phyloP scores from a whole-genome alignment of 2,113 vertebrate species.

The Aramus guarauna region DNA sequence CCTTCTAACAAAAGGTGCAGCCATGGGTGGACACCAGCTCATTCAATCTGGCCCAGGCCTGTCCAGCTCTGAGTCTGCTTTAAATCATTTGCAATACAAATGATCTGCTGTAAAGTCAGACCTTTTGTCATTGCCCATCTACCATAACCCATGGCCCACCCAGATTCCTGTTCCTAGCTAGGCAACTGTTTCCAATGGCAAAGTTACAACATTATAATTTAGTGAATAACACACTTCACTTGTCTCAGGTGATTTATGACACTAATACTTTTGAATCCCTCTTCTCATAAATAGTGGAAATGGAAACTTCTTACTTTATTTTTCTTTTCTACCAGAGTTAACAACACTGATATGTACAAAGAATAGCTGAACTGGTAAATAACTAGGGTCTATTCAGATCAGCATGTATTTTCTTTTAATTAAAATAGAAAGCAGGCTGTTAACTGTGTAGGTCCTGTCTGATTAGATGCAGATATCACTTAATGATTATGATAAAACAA shows the following conservation, averaged over 20 bases:
- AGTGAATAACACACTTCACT: neutral
- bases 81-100: conserved; percentile 46
- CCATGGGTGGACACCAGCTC: conserved; percentile 19
- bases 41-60: neutral
- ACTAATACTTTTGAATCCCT: conserved; percentile 5
- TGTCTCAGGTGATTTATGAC: neutral
- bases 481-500: neutral
- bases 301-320: neutral
- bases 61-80: neutral
- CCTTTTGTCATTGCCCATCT: conserved; percentile 42
- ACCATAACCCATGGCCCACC: conserved; percentile 20
- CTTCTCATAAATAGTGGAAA: conserved; percentile 42
- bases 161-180: neutral
- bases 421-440: neutral
- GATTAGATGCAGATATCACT: neutral
- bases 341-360: neutral
- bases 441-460: neutral
- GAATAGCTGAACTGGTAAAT: neutral
- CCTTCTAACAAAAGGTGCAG: conserved; percentile 34
- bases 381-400: neutral
- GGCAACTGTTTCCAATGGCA: neutral
- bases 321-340: neutral
- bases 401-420: neutral
- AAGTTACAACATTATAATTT: conserved; percentile 35
- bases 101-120: neutral